Evolutionary conservation across 2,797 vertebrate species (phyloP).

Genomic region (Champsocephalus esox): DNA sequence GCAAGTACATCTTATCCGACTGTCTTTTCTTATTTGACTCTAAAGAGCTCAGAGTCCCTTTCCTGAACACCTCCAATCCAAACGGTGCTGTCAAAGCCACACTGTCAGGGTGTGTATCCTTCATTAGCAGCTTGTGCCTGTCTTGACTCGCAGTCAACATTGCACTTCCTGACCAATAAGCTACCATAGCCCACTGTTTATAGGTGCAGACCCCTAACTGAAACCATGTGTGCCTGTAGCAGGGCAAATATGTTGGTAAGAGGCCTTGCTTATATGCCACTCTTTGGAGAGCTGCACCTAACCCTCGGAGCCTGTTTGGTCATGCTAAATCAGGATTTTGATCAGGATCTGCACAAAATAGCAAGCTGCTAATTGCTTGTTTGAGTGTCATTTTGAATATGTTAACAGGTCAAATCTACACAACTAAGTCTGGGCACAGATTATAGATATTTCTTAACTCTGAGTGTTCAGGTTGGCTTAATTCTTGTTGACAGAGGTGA

Average conservation of each 20-base stretch:
- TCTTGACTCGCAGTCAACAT: constrained; percentile 79
- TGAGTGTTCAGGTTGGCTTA: neutral
- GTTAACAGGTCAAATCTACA: constrained; percentile 36
- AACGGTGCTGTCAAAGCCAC: constrained; percentile 40
- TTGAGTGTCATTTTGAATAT: constrained; percentile 36
- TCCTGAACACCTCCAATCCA: constrained; percentile 44
- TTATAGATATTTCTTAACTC: neutral
- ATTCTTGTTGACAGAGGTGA: constrained; percentile 33
- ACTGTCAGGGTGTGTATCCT: constrained; percentile 64
- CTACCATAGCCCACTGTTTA: constrained; percentile 79
- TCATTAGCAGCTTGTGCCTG: constrained; percentile 81
- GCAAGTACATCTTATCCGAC: constrained; percentile 9
- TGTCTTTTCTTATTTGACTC: neutral
- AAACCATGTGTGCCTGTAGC: constrained; percentile 82
- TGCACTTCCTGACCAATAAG: constrained; percentile 80
- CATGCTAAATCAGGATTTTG: constrained; percentile 46
- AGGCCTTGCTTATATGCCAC: constrained; percentile 66
- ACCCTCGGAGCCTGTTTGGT: constrained; percentile 33
- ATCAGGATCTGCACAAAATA: constrained; percentile 24
- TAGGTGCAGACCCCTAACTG: constrained; percentile 84
- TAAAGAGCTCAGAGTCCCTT: constrained; percentile 20
- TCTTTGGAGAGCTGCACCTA: constrained; percentile 41
- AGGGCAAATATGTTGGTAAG: constrained; percentile 70
- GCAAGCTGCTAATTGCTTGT: constrained; percentile 46
- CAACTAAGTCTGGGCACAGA: constrained; percentile 10